phyloP scores from a whole-genome alignment of 1,140 invertebrate genomes.

The Notospermus geniculatus region DNA sequence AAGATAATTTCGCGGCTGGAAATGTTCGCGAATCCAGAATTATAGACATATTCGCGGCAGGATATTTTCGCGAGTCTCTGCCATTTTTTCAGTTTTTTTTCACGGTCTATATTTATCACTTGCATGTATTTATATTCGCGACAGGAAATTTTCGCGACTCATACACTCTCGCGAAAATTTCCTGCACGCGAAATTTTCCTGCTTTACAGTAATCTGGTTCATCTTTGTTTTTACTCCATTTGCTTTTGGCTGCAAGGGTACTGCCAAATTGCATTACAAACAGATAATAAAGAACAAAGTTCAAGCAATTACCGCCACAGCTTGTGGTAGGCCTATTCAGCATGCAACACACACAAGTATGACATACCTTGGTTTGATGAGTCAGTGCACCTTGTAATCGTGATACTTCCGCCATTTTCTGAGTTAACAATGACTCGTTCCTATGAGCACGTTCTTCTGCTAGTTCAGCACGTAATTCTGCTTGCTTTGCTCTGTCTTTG shows the following conservation, averaged over 20 bases:
- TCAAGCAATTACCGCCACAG: background rate
- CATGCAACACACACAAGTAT: background rate
- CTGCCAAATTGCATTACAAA: background rate
- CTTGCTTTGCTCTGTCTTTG: slow-evolving; percentile 29
- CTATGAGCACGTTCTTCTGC: slow-evolving; percentile 31
- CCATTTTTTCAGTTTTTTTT: too few species aligned
- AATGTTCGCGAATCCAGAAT: too few species aligned
- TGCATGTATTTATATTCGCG: too few species aligned
- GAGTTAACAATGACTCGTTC: slow-evolving; percentile 30
- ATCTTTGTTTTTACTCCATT: background rate
- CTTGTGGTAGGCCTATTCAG: background rate
- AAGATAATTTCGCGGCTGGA: too few species aligned
- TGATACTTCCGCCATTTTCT: slow-evolving; percentile 44
- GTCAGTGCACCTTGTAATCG: slow-evolving; percentile 42
- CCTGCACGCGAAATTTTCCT: too few species aligned
- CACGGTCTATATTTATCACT: too few species aligned
- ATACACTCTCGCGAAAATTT: too few species aligned
- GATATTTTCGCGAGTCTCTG: too few species aligned
- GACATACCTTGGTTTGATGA: slow-evolving; percentile 41
- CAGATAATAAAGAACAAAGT: background rate
- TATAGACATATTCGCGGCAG: too few species aligned
- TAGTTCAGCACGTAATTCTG: slow-evolving; percentile 25
- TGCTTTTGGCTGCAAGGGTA: background rate
- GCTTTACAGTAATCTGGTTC: background rate
- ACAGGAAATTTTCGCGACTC: too few species aligned